Evolutionary conservation across 2,797 vertebrate species (phyloP), one percentile per base, ranked within the genome.

Genomic region (Oryzias dopingdopingensis): DNA sequence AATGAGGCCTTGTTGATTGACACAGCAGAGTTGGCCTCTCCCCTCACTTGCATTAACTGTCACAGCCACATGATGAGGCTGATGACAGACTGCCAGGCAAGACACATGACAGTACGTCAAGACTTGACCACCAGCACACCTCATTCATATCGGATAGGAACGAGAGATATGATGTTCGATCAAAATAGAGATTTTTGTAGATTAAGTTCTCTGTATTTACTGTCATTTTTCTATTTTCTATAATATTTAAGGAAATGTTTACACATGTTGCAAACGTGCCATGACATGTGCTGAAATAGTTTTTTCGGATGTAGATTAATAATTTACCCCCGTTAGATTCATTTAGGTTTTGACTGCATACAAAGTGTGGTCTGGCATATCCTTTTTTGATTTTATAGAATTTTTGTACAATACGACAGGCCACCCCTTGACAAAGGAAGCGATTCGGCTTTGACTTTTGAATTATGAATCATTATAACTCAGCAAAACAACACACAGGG

Each of bases 1-100:
- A 93, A 93, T 92, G 91, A 92, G 89, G 88, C 81, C 80, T 72
- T 29, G 83, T 88, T 93, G 91, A 93, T 90, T 92, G 92, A 90
- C 92, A 90, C 79, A 72, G 74, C 75, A 54, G 85, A 75, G 82
- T 87, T 90, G 89, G 87, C 90, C 90, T 91, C 89, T 92, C 89
- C 85, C 91, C 89, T 88, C 74, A 22, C 79, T 70, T 65, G 79
- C 89, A 89, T 92, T 90, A 90, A 78, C 88, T 82, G 78, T 92
- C 91, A 90, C 91, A 92, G 86, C 82, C 87, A 86, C 84, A 89
- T 86, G 89, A 90, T 89, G 87, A 89, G 88, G 84, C 86, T 90
- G 89, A 90, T 89, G 91, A 91, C 89, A 86, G 85, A 82, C 90
- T 83, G 76, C 85, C 84, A 74, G 83, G 81, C 85, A 86, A 86